Evolutionary conservation across 2,113 vertebrate genomes (phyloP), one percentile per base, ranked within the genome.

Genomic region (Dipodomys stephensi): DNA sequence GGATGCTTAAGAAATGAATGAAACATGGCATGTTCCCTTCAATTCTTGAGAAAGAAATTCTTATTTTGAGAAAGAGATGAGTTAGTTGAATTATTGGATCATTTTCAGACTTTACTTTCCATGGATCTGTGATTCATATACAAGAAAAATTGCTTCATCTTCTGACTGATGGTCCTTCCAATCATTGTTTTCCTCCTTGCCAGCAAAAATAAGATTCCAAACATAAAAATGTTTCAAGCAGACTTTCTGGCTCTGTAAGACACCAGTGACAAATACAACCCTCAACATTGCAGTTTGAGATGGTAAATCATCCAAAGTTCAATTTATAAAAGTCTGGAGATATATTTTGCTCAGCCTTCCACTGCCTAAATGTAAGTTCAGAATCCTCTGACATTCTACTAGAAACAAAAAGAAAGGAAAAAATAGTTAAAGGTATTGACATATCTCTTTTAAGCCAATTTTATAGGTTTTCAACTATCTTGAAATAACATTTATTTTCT

Each of bases 151-250:
- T 83, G 62, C 73, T 94, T 95, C 83, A 92, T 91, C 62, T 95
- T 79, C 22, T 92, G 93, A 95, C 77, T 90, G 60, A 94, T 96
- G 84, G 16, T 53, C 27, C 8, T 90, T 86, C 67, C 30, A 76
- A 89, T n/a, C 83, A 67, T 46, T 92, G 74, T 79, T 72, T 71
- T 82, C 16, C 44, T 20, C 15, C n/a, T 25, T 87, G 30, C 76
- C 79, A 90, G 22, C 57, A 83, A 92, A 86, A 96, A 84, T 89
- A 94, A 96, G 78, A 96, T 95, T 95, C 69, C 39, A 84, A 92
- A 78, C 78, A 95, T 79, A 94, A 96, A 96, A 92, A 71, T 95
- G 35, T 92, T 92, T 94, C 77, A 94, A 89, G 88, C 39, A 94
- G 91, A 87, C 93, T 88, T 94, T 96, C 93, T 84, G 88, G n/a